phyloP scores from a whole-genome alignment of 1,140 invertebrate species.

The Aporrectodea caliginosa region DNA sequence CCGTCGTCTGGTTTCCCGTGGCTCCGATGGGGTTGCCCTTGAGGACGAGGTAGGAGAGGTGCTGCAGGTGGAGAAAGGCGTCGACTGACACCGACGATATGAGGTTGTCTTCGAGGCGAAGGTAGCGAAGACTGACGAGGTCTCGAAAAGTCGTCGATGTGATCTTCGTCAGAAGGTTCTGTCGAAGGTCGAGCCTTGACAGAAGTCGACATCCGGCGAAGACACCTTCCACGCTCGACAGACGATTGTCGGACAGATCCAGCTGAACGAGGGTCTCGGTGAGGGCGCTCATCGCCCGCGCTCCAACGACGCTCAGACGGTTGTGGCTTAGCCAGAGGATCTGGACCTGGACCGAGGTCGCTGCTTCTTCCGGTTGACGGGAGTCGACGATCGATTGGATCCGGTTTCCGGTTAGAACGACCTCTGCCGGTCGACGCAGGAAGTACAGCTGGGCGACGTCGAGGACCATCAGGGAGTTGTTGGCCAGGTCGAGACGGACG shows the following conservation, averaged over 20 bases:
- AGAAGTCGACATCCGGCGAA: constrained; percentile 58
- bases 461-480: constrained; percentile 18
- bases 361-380: constrained; percentile 35
- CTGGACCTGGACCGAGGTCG: constrained; percentile 37
- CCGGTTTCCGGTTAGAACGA: constrained; percentile 36
- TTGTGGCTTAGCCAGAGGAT: constrained; percentile 64
- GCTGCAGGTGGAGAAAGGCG: constrained; percentile 69
- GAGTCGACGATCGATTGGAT: constrained; percentile 41
- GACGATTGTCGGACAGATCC: constrained; percentile 52
- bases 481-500: constrained; percentile 20
- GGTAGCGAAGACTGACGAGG: constrained; percentile 66
- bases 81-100: constrained; percentile 67
- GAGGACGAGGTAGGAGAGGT: constrained; percentile 71
- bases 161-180: constrained; percentile 64
- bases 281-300: too few species aligned
- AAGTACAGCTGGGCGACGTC: not conserved
- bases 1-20: not conserved
- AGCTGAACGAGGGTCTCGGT: constrained; percentile 46
- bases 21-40: constrained; percentile 49
- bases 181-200: constrained; percentile 68
- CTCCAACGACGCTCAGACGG: constrained; percentile 58
- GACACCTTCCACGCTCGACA: constrained; percentile 49
- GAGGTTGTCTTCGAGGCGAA: constrained; percentile 76
- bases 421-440: constrained; percentile 18
- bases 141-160: constrained; percentile 61